Percentiles rank a stretch among this genome's conserved stretches.
Evolutionary conservation across 2,888 invertebrate genomes (phyloP).

Genomic region (Epinotia demarniana): DNA sequence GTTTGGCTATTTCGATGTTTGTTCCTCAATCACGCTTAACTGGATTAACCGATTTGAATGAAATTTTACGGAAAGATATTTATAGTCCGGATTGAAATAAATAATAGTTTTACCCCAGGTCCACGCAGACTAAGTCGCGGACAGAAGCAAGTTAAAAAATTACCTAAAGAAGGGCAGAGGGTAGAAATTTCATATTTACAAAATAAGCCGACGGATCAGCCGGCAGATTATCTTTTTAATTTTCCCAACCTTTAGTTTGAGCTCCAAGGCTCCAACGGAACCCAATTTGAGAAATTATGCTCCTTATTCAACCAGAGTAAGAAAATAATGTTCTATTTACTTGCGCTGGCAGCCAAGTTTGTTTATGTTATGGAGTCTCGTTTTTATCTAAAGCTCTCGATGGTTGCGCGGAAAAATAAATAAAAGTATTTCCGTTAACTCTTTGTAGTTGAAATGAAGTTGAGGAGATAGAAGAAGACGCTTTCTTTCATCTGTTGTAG

Average conservation of each 20-base stretch:
- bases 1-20: no score
- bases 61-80: no score
- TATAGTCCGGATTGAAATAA: no score
- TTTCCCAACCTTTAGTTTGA: background rate
- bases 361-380: background rate
- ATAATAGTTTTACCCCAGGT: no score
- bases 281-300: slow-evolving; percentile 13
- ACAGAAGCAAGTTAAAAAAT: no score
- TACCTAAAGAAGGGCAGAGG: no score
- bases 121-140: no score
- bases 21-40: no score
- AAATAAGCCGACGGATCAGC: no score
- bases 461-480: background rate
- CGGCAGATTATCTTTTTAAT: no score
- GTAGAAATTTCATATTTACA: no score
- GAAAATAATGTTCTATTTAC: slow-evolving; percentile 26
- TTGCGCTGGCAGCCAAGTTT: background rate
- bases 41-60: no score
- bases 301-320: slow-evolving; percentile 7
- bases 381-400: slow-evolving; percentile 1
- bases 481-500: background rate
- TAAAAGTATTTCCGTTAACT: background rate
- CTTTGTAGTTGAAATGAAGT: slow-evolving; percentile 1
- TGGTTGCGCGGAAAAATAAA: background rate
- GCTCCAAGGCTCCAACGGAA: background rate